Evolutionary conservation across 1,140 invertebrate genomes (phyloP), one percentile per base, ranked within the genome.

Genomic region (Cepaea nemoralis): DNA sequence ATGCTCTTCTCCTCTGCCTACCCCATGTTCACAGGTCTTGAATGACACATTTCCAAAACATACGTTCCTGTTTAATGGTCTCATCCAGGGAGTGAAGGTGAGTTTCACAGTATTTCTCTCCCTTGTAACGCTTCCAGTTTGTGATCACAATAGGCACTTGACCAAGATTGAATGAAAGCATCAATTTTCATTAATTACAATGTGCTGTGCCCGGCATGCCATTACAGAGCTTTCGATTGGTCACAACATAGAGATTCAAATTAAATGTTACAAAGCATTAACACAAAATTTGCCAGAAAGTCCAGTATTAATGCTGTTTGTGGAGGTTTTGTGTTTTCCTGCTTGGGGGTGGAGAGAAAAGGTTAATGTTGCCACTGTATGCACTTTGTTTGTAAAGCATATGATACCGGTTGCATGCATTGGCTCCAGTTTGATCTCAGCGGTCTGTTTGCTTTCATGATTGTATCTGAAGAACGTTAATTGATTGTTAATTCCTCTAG

Each of bases 61-160:
- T 89, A 99, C 98, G 87, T 99, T 99, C 93, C 94, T 99, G 55
- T 99, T 99, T 97, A 99, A 99, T 94, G 98, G 98, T 81, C 93
- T 99, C 82, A 99, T 99, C 89, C 97, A 99, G 94, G 98, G 98
- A 85, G 97, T 99, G 85, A 96, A 95, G 93, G 95, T 95, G 89
- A 85, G 88, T 59, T 16, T 79, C 3, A 19, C 59, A 22, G n/a
- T 16, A 6, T 14, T 63, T 63, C 59, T 27, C 16, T 63, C 27
- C 59, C 16, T 2, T 63, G 27, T 31, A 6, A 5, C 59, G 33
- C 19, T 63, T 31, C 8, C 27, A 31, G 16, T 63, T 27, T 63
- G 16, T 31, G 16, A 27, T 55, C 12, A 22, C 24, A n/a, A n/a
- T 55, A 12, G 50, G 24, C 50, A 14, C 22, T 6, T 55, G 50